phyloP scores from a whole-genome alignment of 2,797 vertebrate genomes.

The Austrolebias charrua region DNA sequence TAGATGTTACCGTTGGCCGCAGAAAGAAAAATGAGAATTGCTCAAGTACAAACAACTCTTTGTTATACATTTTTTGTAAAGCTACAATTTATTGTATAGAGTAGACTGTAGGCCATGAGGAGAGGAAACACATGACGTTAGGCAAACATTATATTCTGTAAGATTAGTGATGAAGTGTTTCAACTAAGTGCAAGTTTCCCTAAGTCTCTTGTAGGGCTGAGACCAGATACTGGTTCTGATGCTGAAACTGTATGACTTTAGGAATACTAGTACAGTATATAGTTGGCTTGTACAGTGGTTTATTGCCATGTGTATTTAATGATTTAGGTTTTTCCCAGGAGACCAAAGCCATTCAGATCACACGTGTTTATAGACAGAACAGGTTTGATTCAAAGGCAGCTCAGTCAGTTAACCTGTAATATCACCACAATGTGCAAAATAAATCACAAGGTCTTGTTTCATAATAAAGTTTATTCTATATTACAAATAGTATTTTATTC shows the following conservation, averaged over 20 bases:
- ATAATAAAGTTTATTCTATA: constrained; percentile 99
- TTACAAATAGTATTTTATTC: constrained; percentile 99
- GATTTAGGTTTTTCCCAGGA: too few relatives aligned
- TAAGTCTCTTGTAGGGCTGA: neutral
- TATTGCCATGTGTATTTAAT: too few relatives aligned
- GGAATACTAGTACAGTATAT: neutral
- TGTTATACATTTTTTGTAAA: constrained; percentile 12
- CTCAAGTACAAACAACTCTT: constrained; percentile 17
- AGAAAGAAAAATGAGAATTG: constrained; percentile 20
- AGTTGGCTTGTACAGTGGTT: neutral
- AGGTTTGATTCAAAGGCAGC: neutral
- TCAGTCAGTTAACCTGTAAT: neutral
- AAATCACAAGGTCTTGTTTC: constrained; percentile 78
- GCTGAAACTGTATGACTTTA: neutral
- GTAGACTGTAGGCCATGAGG: constrained; percentile 1
- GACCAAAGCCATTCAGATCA: neutral
- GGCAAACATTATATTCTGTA: neutral
- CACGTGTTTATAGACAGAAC: neutral
- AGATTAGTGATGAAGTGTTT: neutral
- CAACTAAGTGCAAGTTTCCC: neutral
- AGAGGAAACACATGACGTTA: constrained; percentile 13
- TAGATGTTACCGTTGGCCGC: constrained; percentile 3
- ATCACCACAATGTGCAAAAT: constrained; percentile 29
- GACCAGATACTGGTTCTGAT: neutral
- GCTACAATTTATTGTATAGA: constrained; percentile 7